Percentiles rank a stretch among this genome's conserved stretches.
phyloP scores from a whole-genome alignment of 2,888 invertebrate species.

The Creontiades dilutus region DNA sequence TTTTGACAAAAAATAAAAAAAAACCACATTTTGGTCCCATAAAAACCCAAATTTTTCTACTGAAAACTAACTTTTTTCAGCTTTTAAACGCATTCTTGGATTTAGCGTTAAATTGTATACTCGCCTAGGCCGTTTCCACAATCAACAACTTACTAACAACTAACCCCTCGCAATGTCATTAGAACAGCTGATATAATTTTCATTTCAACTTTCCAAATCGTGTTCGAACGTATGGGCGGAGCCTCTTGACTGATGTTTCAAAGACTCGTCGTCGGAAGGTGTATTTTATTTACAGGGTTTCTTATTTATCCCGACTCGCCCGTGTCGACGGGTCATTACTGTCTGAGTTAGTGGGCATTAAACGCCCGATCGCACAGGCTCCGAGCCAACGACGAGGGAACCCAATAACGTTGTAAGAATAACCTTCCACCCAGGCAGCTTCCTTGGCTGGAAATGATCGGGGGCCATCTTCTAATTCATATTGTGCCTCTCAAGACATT shows the following conservation, averaged over 20 bases:
- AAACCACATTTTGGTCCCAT: too few relatives aligned
- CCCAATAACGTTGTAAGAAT: slow-evolving; percentile 61
- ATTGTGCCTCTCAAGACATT: slow-evolving; percentile 30
- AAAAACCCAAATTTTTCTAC: too few relatives aligned
- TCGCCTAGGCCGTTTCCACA: too few relatives aligned
- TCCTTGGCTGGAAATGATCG: slow-evolving; percentile 37
- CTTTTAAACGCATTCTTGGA: too few relatives aligned
- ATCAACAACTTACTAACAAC: too few relatives aligned
- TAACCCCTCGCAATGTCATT: too few relatives aligned
- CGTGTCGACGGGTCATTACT: slow-evolving; percentile 69
- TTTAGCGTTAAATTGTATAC: too few relatives aligned
- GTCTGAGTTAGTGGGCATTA: slow-evolving; percentile 68
- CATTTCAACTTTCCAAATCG: not conserved
- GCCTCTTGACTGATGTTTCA: slow-evolving; percentile 9
- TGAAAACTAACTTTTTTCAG: too few relatives aligned
- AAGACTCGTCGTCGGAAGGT: slow-evolving; percentile 40
- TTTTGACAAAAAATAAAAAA: too few relatives aligned
- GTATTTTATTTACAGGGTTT: slow-evolving; percentile 51
- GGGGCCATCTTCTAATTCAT: slow-evolving; percentile 47
- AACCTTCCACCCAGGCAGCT: not conserved
- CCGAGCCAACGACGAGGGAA: slow-evolving; percentile 41
- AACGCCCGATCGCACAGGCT: slow-evolving; percentile 64
- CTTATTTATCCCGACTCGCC: slow-evolving; percentile 59
- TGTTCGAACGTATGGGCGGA: not conserved
- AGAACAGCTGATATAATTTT: not conserved